A percentile compares a stretch with the other conserved stretches of the same genome.
These are phyloP conservation scores for Colaptes auratus DNA, from an alignment of 2,113 vertebrate genomes.

Conservation along the genomic window DNA sequence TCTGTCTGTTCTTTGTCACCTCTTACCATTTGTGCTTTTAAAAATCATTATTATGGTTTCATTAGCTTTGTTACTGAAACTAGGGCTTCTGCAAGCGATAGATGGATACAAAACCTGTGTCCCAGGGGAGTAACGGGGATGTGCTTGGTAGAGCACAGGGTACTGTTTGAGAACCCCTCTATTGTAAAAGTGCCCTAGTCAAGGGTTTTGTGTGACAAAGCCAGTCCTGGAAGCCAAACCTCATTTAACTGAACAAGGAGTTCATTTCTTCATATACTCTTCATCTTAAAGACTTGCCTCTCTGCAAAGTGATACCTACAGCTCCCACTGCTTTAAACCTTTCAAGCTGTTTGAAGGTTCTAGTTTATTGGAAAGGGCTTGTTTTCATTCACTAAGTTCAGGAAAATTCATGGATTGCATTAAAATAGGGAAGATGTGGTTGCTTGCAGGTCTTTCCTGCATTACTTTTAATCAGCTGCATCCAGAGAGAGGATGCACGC, in stretches of 20 bases:
- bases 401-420: background rate
- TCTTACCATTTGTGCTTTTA: background rate
- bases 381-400: background rate
- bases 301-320: background rate
- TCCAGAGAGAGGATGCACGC: background rate
- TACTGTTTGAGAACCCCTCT: background rate
- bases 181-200: background rate
- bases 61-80: background rate
- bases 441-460: background rate
- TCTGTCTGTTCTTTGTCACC: background rate
- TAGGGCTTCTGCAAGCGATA: background rate
- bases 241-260: background rate
- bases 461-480: constrained; percentile 22
- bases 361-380: background rate
- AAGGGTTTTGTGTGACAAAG: background rate
- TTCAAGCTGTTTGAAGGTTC: background rate
- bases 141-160: background rate
- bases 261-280: background rate
- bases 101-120: background rate
- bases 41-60: background rate
- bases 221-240: background rate
- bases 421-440: background rate
- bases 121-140: background rate
- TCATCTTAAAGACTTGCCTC: background rate
- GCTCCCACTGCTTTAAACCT: background rate